phyloP scores from a whole-genome alignment of 2,113 vertebrate genomes.

The Oncorhynchus nerka region DNA sequence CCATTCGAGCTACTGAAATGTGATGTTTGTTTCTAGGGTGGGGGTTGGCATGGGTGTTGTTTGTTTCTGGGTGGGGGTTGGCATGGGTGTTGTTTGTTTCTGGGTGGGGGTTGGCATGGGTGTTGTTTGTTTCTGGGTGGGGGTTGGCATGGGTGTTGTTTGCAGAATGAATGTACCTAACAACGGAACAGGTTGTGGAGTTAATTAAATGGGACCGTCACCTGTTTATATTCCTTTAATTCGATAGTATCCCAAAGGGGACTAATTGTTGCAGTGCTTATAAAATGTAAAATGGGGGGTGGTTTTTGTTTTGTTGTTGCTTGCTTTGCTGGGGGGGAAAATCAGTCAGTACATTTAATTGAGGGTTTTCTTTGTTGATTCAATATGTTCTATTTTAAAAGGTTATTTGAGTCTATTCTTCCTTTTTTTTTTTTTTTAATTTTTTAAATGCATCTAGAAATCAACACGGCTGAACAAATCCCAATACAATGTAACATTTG shows the following conservation, averaged over 20 bases:
- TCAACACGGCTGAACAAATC: constrained; percentile 72
- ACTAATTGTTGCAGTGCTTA: constrained; percentile 63
- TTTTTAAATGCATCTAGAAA: constrained; percentile 61
- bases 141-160: constrained; percentile 32
- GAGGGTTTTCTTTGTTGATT: constrained; percentile 57
- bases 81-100: too few species aligned
- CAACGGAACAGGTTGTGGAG: too few species aligned
- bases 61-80: too few species aligned
- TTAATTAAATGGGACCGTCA: constrained; percentile 1
- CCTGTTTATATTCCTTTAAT: constrained; percentile 50
- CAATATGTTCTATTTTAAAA: constrained; percentile 56
- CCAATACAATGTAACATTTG: constrained; percentile 67
- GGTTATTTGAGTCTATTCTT: constrained; percentile 55
- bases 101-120: constrained; percentile 52
- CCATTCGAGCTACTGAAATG: constrained; percentile 82
- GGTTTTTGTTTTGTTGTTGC: too few species aligned
- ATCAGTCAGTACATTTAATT: constrained; percentile 57
- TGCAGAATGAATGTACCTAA: constrained; percentile 48
- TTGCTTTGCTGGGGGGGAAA: constrained; percentile 25
- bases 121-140: constrained; percentile 34
- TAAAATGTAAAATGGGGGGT: too few species aligned
- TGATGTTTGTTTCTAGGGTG: too few species aligned
- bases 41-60: too few species aligned
- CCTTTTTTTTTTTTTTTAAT: constrained; percentile 34
- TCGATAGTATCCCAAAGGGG: constrained; percentile 65